phyloP scores from a whole-genome alignment of 2,888 invertebrate genomes.

The Pseudoips prasinana region DNA sequence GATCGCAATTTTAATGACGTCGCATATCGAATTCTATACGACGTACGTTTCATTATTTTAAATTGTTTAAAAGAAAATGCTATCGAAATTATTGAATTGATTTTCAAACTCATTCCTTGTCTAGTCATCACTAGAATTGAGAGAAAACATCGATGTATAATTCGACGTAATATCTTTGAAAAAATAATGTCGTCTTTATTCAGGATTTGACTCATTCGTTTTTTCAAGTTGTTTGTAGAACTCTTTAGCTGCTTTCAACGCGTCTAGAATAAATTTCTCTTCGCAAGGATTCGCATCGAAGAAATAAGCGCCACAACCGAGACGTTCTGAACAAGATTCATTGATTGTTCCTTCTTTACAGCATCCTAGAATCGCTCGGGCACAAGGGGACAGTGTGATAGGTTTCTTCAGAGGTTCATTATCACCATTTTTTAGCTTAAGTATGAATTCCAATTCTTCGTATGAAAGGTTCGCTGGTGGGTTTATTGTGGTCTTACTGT shows the following conservation, averaged over 20 bases:
- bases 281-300: conserved; percentile 90
- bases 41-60: too few relatives aligned
- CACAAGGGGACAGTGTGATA: conserved; percentile 81
- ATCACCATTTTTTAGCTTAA: conserved; percentile 45
- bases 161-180: too few relatives aligned
- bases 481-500: conserved; percentile 40
- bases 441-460: conserved; percentile 58
- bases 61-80: too few relatives aligned
- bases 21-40: too few relatives aligned
- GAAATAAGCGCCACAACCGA: conserved; percentile 87
- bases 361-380: conserved; percentile 89
- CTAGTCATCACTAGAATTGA: too few relatives aligned
- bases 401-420: conserved; percentile 16
- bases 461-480: conserved; percentile 52
- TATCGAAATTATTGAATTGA: too few relatives aligned
- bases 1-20: too few relatives aligned
- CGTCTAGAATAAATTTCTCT: conserved; percentile 80
- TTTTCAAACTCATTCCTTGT: too few relatives aligned
- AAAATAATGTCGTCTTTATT: too few relatives aligned
- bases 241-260: conserved; percentile 70
- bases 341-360: conserved; percentile 79
- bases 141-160: too few relatives aligned
- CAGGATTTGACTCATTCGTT: too few relatives aligned
- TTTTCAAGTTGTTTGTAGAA: conserved; percentile 52
- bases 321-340: conserved; percentile 86